Evolutionary conservation across 2,113 vertebrate species (phyloP), one percentile per base, ranked within the genome.

Genomic region (Carassius carassius): DNA sequence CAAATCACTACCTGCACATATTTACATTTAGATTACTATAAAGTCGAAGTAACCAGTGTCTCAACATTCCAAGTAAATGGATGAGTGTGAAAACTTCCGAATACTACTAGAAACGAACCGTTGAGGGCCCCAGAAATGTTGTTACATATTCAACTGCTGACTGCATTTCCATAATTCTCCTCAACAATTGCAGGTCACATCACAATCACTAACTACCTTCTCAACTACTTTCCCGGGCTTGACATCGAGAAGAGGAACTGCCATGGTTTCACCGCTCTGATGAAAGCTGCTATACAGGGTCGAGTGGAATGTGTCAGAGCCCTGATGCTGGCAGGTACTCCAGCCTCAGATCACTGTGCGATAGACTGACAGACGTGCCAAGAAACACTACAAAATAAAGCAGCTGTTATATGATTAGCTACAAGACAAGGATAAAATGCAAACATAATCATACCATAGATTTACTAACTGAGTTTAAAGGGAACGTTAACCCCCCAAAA

Each of bases 201-300:
- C 89, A 97, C 94, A 37, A 96, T 99, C 92, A 97, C 96, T 85
- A 98, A 96, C 93, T 97, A 98, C 90, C 90, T 99, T 91, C 87
- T 99, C 85, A 99, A 98, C 94, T 99, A 99, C 89, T 99, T 95
- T 92, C 91, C 95, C 0, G 96, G 96, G 17, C 90, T 99, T 81
- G 97, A 99, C 91, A 92, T 98, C 1, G 98, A 99, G 91, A 95
- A 92, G 91, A 97, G 96, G 89, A 99, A 99, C 62, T 93, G 89
- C 0, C 98, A 98, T 0, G 97, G 98, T 72, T 97, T 97, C 93
- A 99, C 96, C 0, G 96, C 98, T 1, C 95, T 99, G 89, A 99
- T 99, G 97, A 99, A 99, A 89, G 96, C 98, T 0, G 96, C 96
- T 29, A 97, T 99, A 94, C 98, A 99, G 92, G 98, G 98, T 54